phyloP scores from a whole-genome alignment of 1,140 invertebrate genomes.

The Thaumetopoea pityocampa region DNA sequence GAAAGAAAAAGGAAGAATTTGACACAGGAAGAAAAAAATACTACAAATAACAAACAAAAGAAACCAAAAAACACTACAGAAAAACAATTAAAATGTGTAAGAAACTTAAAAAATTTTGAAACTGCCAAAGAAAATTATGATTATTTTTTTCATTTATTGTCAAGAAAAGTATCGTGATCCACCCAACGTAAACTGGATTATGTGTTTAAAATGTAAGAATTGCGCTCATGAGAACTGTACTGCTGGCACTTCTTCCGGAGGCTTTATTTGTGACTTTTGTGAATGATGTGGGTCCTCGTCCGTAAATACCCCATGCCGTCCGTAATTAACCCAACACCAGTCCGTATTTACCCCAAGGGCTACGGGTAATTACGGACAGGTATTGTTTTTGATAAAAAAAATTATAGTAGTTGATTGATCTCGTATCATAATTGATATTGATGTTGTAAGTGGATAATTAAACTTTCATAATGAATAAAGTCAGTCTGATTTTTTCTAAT shows the following conservation, averaged over 20 bases:
- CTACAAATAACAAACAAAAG: conserved; percentile 2
- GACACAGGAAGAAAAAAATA: conserved; percentile 3
- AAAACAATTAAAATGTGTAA: conserved; percentile 14
- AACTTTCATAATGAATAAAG: conserved; percentile 16
- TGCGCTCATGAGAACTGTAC: conserved; percentile 20
- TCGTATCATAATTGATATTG: conserved; percentile 16
- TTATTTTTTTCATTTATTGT: conserved; percentile 28
- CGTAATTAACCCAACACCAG: conserved; percentile 16
- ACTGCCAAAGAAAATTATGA: conserved; percentile 22
- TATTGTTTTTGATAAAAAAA: conserved; percentile 25
- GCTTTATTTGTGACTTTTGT: conserved; percentile 14
- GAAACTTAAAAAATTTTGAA: conserved; percentile 20
- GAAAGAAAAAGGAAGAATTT: conserved; percentile 11
- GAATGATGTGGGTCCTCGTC: conserved; percentile 16
- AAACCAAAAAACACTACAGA: conserved; percentile 9
- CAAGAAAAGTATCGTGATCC: conserved; percentile 22
- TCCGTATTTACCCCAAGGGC: conserved; percentile 21
- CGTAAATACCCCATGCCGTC: conserved; percentile 28
- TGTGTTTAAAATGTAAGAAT: conserved; percentile 24
- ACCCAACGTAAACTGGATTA: conserved; percentile 28
- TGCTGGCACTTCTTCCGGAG: conserved; percentile 14
- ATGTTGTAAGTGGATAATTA: conserved; percentile 12
- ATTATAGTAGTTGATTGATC: conserved; percentile 21
- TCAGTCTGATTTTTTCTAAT: conserved; percentile 13
- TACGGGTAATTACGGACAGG: conserved; percentile 25